Conservation (phyloP, 2,888 invertebrate genomes). For the Camptogramma bilineatum region DNA sequence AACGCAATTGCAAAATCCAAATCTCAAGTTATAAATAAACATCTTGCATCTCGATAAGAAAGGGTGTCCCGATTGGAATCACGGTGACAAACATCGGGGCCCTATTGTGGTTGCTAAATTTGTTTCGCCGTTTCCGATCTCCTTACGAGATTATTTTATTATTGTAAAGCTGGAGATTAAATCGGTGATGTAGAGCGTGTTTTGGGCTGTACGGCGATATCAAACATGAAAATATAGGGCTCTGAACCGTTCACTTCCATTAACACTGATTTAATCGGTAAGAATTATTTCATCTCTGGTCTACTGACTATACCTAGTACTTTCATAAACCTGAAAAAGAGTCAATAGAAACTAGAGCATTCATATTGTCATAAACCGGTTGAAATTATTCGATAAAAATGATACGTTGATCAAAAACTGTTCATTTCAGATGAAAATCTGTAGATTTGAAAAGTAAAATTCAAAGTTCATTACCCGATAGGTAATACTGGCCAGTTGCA, state of each 20-base stretch:
- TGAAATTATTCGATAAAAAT: too few relatives aligned
- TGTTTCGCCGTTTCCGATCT: constrained; percentile 82
- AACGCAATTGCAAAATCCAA: constrained; percentile 36
- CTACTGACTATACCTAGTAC: background rate
- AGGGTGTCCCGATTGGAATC: constrained; percentile 76
- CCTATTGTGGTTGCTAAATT: constrained; percentile 83
- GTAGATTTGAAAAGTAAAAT: background rate
- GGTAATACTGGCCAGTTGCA: constrained; percentile 6
- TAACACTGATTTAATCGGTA: background rate
- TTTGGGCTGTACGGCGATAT: constrained; percentile 38
- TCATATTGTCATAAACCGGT: too few relatives aligned
- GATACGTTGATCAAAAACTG: background rate
- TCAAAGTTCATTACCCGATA: constrained; percentile 4
- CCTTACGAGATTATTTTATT: constrained; percentile 77
- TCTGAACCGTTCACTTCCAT: background rate
- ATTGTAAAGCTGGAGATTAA: constrained; percentile 68
- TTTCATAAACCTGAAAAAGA: background rate
- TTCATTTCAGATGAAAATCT: background rate
- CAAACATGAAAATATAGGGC: background rate
- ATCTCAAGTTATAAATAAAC: constrained; percentile 46
- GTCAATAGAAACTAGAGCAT: background rate
- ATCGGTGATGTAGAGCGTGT: constrained; percentile 53
- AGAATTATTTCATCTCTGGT: background rate
- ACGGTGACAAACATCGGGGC: constrained; percentile 75
- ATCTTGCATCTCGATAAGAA: constrained; percentile 72